A percentile compares a stretch with the other conserved stretches of the same genome.
phyloP scores from a whole-genome alignment of 2,797 vertebrate genomes.

The Synanceia verrucosa region DNA sequence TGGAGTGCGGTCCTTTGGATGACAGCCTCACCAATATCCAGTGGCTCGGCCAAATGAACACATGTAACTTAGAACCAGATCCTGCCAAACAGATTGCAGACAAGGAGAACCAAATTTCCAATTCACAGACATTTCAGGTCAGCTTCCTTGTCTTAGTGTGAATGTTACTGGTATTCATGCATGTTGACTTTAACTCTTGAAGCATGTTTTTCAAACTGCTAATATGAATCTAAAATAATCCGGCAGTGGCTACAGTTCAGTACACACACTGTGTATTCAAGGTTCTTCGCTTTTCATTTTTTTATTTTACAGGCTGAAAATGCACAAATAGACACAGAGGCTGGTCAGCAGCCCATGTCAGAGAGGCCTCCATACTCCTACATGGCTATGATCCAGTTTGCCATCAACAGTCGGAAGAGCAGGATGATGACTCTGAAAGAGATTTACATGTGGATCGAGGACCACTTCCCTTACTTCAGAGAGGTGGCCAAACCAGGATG shows the following conservation, averaged over 20 bases:
- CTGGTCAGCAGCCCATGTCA: constrained; percentile 64
- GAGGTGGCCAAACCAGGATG: constrained; percentile 93
- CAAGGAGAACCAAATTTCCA: constrained; percentile 82
- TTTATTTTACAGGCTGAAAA: constrained; percentile 30
- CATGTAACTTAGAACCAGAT: constrained; percentile 75
- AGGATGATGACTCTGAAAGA: constrained; percentile 95
- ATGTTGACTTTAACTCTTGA: neutral
- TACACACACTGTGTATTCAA: neutral
- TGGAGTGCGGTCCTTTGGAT: constrained; percentile 80
- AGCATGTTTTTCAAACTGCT: neutral
- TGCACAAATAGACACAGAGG: neutral
- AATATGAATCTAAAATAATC: neutral
- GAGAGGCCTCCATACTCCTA: constrained; percentile 96
- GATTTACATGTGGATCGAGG: constrained; percentile 97
- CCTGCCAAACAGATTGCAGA: constrained; percentile 62
- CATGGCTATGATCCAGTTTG: constrained; percentile 99
- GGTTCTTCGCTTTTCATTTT: neutral
- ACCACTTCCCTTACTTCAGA: constrained; percentile 95
- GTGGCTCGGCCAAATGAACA: constrained; percentile 90
- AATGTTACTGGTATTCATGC: neutral
- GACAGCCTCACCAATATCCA: constrained; percentile 93
- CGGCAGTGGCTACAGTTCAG: no score
- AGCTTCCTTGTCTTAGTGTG: neutral
- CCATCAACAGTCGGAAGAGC: constrained; percentile 92
- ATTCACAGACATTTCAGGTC: constrained; percentile 62